Conservation (phyloP, 2,113 vertebrate species). For the Malurus melanocephalus region DNA sequence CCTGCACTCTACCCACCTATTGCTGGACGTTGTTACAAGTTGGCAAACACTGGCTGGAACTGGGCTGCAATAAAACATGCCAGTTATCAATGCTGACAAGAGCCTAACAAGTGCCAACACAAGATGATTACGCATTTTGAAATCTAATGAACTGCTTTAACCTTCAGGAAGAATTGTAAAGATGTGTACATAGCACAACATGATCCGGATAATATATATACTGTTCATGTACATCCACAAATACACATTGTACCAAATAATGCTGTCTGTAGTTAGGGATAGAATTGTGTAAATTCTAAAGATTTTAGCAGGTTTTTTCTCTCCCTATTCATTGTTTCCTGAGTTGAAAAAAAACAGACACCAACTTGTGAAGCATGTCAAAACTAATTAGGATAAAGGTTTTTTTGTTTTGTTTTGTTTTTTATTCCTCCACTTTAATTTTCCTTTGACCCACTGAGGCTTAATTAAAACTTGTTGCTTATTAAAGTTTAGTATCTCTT, state of each 20-base stretch:
- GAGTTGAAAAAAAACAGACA: constrained; percentile 54
- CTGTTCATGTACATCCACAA: constrained; percentile 84
- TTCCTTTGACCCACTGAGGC: constrained; percentile 70
- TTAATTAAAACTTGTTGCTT: constrained; percentile 72
- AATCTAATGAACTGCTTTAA: constrained; percentile 98
- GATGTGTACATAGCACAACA: constrained; percentile 99
- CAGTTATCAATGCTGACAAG: constrained; percentile 89
- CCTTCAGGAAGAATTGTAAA: constrained; percentile 99
- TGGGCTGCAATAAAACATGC: constrained; percentile 92
- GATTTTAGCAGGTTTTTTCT: constrained; percentile 78
- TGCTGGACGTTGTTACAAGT: constrained; percentile 89
- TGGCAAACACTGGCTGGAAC: constrained; percentile 91
- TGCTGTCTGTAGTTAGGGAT: constrained; percentile 86
- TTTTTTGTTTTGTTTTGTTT: background rate
- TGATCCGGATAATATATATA: constrained; percentile 98
- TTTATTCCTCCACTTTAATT: constrained; percentile 36
- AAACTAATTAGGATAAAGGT: constrained; percentile 70
- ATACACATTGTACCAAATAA: constrained; percentile 95
- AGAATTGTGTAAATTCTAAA: constrained; percentile 85
- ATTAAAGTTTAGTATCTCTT: constrained; percentile 70
- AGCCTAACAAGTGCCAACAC: constrained; percentile 96
- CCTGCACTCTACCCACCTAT: constrained; percentile 94
- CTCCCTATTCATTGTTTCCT: constrained; percentile 76
- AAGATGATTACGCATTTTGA: constrained; percentile 84
- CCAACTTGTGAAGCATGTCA: constrained; percentile 75